Evolutionary conservation across 2,113 vertebrate species (phyloP), one percentile per base, ranked within the genome.

Genomic region (Callocephalon fimbriatum): DNA sequence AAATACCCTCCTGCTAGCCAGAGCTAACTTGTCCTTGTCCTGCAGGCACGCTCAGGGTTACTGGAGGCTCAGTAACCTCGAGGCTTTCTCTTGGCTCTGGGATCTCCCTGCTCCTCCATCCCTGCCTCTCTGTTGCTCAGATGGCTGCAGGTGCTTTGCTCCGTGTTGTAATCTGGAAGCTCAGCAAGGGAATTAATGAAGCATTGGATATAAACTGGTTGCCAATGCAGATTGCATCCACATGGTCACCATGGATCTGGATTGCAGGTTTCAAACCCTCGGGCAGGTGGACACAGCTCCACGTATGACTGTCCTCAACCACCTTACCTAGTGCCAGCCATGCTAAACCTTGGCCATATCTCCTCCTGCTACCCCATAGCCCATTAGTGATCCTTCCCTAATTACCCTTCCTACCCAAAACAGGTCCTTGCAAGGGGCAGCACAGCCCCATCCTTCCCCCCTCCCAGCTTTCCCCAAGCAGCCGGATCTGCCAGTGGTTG

Each of bases 31-130:
- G 1, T 25, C 18, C 32, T 40, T 79, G 56, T 75, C 48, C 48
- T 44, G 10, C 32, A 21, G 44, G 22, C 48, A 4, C 0, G 7
- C 40, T 54, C 51, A 15, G 58, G 26, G n/a, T 29, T 67, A 8
- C 23, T 22, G 47, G 62, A 45, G 40, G 45, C 82, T 59, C 44
- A 7, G 74, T 58, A 82, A 4, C n/a, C 11, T 31, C 35, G 4
- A 0, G 0, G 42, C 47, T 89, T 84, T 48, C 45, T 72, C 63
- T 18, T 0, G 0, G 44, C 82, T 79, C 42, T 32, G 75, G 66
- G 58, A 15, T 72, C 50, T 71, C n/a, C 59, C 2, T 1, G 62
- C 90, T 79, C 47, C 59, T 86, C 54, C 25, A 14, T 67, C 38
- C 50, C 8, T 26, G 59, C 42, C 48, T 54, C 47, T 66, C 8